Percentiles rank a stretch among this genome's conserved stretches.
These are phyloP conservation scores for Actinia equina DNA, from an alignment of 64 coral and sea anemone genomes.

Conservation along the genomic window DNA sequence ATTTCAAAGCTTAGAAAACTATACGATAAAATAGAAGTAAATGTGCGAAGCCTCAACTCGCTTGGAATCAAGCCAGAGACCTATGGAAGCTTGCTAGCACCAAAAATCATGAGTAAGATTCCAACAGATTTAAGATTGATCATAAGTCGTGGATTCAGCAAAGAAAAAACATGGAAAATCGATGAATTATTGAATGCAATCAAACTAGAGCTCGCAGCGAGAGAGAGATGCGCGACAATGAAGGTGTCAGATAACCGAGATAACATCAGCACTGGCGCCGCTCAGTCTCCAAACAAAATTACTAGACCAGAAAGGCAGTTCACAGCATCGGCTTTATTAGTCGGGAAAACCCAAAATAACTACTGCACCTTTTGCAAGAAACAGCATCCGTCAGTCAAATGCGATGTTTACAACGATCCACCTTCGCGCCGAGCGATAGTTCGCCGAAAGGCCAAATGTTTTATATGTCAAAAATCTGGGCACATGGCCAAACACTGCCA, in stretches of 20 bases:
- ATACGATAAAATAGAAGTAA: not conserved
- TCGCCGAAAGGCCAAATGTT: conserved; percentile 35
- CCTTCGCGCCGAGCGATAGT: not conserved
- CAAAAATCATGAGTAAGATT: not conserved
- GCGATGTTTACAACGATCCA: not conserved
- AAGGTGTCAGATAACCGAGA: not conserved
- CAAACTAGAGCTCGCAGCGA: not conserved
- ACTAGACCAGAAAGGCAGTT: not conserved
- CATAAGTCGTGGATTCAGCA: not conserved
- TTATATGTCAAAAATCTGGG: conserved; percentile 7
- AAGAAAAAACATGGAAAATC: not conserved
- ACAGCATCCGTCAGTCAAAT: conserved; percentile 12
- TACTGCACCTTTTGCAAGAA: conserved; percentile 32
- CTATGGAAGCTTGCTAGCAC: not conserved
- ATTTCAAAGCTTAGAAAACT: not conserved
- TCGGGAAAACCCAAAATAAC: not conserved
- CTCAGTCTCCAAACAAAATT: not conserved
- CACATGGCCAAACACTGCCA: not conserved
- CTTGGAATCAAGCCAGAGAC: not conserved
- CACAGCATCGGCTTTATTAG: not conserved
- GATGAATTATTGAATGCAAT: not conserved
- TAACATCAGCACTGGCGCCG: not conserved
- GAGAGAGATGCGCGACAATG: not conserved
- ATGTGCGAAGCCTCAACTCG: not conserved
- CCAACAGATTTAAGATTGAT: not conserved